Evolutionary conservation across 2,113 vertebrate genomes (phyloP).

Genomic region (Pachycephala philippinensis): DNA sequence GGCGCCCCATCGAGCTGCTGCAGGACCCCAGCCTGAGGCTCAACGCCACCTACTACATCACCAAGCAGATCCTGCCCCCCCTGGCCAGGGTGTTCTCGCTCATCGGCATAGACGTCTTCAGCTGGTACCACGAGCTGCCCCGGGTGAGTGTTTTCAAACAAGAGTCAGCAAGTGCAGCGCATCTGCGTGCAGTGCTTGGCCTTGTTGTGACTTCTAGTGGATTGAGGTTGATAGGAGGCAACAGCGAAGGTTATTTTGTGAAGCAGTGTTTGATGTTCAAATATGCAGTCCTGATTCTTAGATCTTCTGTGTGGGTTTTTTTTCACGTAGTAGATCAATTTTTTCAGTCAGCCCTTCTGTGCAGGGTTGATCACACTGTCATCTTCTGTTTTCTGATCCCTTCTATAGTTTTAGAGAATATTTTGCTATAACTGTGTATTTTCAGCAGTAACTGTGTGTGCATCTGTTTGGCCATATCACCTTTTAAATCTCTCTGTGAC

Average conservation of each 20-base stretch:
- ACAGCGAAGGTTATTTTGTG: not conserved
- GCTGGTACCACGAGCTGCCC: constrained; percentile 95
- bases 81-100: constrained; percentile 90
- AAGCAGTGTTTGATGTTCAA: not conserved
- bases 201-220: not conserved
- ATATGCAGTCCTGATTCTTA: not conserved
- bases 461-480: not conserved
- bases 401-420: not conserved
- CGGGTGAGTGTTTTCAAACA: constrained; percentile 74
- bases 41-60: constrained; percentile 93
- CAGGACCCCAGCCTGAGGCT: constrained; percentile 87
- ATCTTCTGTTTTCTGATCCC: not conserved
- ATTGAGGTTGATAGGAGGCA: not conserved
- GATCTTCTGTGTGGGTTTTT: not conserved
- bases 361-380: not conserved
- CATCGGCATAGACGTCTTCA: constrained; percentile 93
- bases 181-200: not conserved
- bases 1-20: constrained; percentile 85
- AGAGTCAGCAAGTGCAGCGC: accelerated
- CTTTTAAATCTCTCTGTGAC: not conserved
- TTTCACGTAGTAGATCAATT: not conserved
- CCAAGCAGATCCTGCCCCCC: constrained; percentile 95
- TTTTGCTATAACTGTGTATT: not conserved
- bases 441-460: not conserved
- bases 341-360: not conserved